Evolutionary conservation across 2,113 vertebrate species (phyloP).

Genomic region (Spheniscus mendiculus): DNA sequence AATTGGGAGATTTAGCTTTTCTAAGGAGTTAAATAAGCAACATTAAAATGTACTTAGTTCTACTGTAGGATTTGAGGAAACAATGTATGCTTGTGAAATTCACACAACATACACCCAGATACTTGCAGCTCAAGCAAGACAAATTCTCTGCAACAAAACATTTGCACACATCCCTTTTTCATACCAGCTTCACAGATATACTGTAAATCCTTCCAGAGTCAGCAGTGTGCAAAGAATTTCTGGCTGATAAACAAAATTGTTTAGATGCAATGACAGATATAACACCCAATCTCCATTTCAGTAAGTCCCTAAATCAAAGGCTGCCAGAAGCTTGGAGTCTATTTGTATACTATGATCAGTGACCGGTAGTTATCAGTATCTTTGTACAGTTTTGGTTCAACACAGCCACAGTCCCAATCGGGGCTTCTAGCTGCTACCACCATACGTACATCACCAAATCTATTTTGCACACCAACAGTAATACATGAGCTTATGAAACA

Average conservation of each 20-base stretch:
- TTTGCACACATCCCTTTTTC: neutral
- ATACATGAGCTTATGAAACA: neutral
- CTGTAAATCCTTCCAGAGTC: neutral
- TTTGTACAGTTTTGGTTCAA: neutral
- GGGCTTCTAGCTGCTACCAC: neutral
- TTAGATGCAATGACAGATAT: neutral
- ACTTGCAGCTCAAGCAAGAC: neutral
- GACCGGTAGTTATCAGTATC: neutral
- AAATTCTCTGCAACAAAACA: neutral
- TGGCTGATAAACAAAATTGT: neutral
- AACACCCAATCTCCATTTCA: neutral
- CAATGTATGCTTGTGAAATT: neutral
- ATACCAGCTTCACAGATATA: neutral
- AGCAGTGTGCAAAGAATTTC: neutral
- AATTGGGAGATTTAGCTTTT: neutral
- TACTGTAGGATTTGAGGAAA: neutral
- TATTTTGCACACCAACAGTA: neutral
- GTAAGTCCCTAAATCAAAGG: neutral
- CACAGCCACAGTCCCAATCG: neutral
- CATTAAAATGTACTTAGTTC: neutral
- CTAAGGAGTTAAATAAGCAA: neutral
- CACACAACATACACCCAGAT: neutral
- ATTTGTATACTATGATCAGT: neutral
- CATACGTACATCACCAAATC: neutral
- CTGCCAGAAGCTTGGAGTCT: neutral